Base-by-base conservation (phyloP, 2,888 invertebrate species). In the Aspidiotus rigidus region DNA sequence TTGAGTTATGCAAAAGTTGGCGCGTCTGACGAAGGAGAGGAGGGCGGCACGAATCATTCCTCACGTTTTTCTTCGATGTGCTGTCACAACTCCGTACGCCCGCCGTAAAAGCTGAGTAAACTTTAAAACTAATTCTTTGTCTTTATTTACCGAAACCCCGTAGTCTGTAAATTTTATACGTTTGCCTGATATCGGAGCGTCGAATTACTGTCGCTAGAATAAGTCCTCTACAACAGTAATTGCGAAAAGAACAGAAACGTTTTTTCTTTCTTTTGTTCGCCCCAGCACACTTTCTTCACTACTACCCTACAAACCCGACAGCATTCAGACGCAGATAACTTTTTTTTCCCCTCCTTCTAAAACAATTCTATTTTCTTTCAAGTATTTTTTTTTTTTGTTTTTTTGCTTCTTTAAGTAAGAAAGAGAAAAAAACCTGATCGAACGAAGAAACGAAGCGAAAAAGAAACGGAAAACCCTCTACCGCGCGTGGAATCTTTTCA, bases 191-290 rank as follows among this genome's bases (percentile, higher is more conserved):
- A 28, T 28, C 28, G 28, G 28, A 28, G 28, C 28, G 28, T 49
- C 49, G 49, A 49, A 49, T 49, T 49, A 49, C 10, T n/a, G 49
- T 49, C 49, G 49, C 49, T 49, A 49, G 49, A 49, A 49, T 49
- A n/a, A 49, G 49, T 49, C 49, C n/a, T 11, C 49, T 49, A n/a
- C n/a, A 11, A 10, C 11, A n/a, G 49, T 49, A 49, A 49, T 49
- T 49, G 49, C 49, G 49, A 49, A n/a, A 28, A 28, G 28, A 28
- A 28, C 28, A 28, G 28, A 5, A 28, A 28, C 28, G 28, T 28
- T 28, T 28, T 28, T 5, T 28, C 28, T 28, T 28, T 28, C 28
- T 28, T 28, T 28, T 28, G 28, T 28, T 28, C 28, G 5, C 28
- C 28, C 49, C 11, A 49, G 49, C 49, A n/a, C 49, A 49, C 6